Evolutionary conservation across 2,888 invertebrate genomes (phyloP).

Genomic region (Eupeodes luniger): DNA sequence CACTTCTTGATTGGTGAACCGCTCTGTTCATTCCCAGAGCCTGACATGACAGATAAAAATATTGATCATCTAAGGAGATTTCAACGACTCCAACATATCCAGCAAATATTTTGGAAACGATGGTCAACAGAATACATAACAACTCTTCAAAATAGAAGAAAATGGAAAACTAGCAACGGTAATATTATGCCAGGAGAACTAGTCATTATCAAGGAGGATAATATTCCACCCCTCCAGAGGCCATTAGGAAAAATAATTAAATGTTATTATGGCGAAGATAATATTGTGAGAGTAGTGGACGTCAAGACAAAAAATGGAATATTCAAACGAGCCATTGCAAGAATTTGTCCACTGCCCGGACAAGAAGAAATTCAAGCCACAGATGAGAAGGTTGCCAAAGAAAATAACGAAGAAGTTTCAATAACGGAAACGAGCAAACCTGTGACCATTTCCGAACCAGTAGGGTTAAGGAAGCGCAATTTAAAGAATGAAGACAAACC

Average conservation of each 20-base stretch:
- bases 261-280: conserved; percentile 20
- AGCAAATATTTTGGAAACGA: conserved; percentile 11
- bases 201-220: conserved; percentile 47
- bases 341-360: conserved; percentile 1
- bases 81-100: neutral
- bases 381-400: neutral
- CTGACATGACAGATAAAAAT: neutral
- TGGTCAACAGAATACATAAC: neutral
- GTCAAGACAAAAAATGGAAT: conserved; percentile 32
- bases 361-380: neutral
- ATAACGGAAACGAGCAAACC: neutral
- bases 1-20: neutral
- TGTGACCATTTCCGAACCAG: neutral
- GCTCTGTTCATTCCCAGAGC: neutral
- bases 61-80: conserved; percentile 1
- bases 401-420: neutral
- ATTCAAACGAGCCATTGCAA: conserved; percentile 23
- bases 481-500: neutral
- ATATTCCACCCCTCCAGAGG: conserved; percentile 43
- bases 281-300: conserved; percentile 27
- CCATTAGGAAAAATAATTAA: conserved; percentile 19
- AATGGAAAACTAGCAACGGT: conserved; percentile 11
- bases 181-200: conserved; percentile 19
- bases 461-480: neutral
- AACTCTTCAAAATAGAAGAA: conserved; percentile 39